Percentiles rank a stretch among this genome's conserved stretches.
Evolutionary conservation across 2,797 vertebrate species (phyloP).

Genomic region (Triplophysa yarkandensis): DNA sequence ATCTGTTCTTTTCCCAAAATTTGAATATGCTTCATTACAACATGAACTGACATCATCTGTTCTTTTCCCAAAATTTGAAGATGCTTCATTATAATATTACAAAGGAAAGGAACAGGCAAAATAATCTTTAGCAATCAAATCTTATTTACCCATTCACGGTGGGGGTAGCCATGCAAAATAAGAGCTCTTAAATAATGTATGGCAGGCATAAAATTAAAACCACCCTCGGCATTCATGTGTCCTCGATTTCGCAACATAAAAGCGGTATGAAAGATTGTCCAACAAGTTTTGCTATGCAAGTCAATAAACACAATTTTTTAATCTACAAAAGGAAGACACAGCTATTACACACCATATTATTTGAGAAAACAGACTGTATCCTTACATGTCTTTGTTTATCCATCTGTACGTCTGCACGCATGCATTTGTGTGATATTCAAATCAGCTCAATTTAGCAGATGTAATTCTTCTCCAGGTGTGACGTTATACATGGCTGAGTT

Average conservation of each 20-base stretch:
- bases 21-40: conserved; percentile 2
- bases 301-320: conserved; percentile 30
- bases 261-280: conserved; percentile 6
- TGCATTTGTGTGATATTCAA: not conserved
- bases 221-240: conserved; percentile 18
- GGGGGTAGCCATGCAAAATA: conserved; percentile 50
- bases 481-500: conserved; percentile 47
- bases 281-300: conserved; percentile 22
- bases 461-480: conserved; percentile 11
- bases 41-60: conserved; percentile 4
- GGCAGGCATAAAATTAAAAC: conserved; percentile 52
- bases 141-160: conserved; percentile 53
- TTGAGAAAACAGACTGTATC: not conserved
- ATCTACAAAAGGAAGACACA: conserved; percentile 17
- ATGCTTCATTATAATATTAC: not conserved
- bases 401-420: not conserved
- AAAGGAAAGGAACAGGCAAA: not conserved
- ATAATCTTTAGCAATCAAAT: conserved; percentile 31
- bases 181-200: conserved; percentile 57
- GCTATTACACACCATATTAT: not conserved
- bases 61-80: conserved; percentile 1
- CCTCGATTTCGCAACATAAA: conserved; percentile 45
- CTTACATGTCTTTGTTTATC: no score
- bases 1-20: conserved; percentile 13
- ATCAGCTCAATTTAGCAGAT: conserved; percentile 6